Evolutionary conservation across 2,888 invertebrate species (phyloP), one percentile per base, ranked within the genome.

Genomic region (Achlya flavicornis): DNA sequence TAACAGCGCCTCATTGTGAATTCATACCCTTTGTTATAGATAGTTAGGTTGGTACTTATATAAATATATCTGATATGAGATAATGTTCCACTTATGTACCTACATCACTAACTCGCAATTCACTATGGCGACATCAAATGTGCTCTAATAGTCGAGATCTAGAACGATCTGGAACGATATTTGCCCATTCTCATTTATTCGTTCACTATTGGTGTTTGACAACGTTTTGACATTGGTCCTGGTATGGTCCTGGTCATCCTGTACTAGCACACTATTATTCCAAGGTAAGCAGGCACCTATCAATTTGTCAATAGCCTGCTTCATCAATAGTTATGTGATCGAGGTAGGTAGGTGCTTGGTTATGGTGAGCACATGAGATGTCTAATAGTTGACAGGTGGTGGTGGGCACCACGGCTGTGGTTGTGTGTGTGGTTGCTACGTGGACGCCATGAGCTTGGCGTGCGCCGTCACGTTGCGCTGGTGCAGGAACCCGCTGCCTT

Each of bases 391-490:
- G 33, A n/a, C 53, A 35, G 46, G 43, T 19, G 46, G 38, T 57
- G 35, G 65, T 11, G 57, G 43, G 68, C 57, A 10, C 32, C 12
- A 14, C 12, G 41, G 2, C 0, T 2, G 57, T 12, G 33, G 3
- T 5, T 1, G 35, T 38, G 35, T 0, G 62, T 14, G 48, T 62
- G 57, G 62, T 61, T 70, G 91, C 94, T 96, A 97, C 88, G 97
- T 97, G 64, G 97, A 97, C 12, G 97, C 97, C 95, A 97, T 96
- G 70, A 97, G 93, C 86, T 97, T 97, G 64, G 97, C 97, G 66
- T 97, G 96, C 69, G 97, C 97, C 57, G 97, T 97, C 71, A 97
- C 97, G 91, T 97, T 97, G 83, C 97, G 97, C 85, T 97, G 97
- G 89, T 97, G 97, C 83, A 97, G 96, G 89, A 97, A 97, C 38